phyloP scores from a whole-genome alignment of 2,113 vertebrate species.

The Alces alces region DNA sequence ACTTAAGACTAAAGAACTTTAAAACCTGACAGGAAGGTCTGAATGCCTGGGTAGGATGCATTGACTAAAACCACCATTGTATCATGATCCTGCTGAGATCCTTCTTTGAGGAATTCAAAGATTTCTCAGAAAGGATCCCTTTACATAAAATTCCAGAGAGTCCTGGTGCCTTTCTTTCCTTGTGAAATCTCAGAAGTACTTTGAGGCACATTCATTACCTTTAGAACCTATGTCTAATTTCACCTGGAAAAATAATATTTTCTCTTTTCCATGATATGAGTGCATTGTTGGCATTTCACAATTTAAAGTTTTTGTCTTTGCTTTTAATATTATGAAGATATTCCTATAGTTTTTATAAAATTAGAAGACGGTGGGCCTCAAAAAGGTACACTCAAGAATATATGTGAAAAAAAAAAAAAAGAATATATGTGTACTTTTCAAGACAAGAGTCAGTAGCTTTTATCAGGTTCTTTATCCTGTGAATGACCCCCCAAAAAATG shows the following conservation, averaged over 20 bases:
- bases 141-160: background rate
- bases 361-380: background rate
- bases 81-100: background rate
- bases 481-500: background rate
- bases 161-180: background rate
- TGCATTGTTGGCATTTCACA: background rate
- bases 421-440: background rate
- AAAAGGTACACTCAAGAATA: background rate
- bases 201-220: background rate
- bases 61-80: background rate
- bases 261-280: background rate
- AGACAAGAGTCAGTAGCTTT: background rate
- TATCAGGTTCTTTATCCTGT: background rate
- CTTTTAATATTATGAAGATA: background rate
- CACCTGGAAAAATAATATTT: background rate
- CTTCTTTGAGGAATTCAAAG: background rate
- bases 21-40: background rate
- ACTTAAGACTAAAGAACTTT: background rate
- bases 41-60: background rate
- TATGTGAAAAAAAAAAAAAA: background rate
- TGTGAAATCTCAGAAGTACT: background rate
- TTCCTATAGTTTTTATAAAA: background rate
- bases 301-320: background rate
- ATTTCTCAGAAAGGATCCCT: background rate
- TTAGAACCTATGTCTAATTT: background rate